Conservation (phyloP, 1,140 invertebrate species). For the Eueides isabella region DNA sequence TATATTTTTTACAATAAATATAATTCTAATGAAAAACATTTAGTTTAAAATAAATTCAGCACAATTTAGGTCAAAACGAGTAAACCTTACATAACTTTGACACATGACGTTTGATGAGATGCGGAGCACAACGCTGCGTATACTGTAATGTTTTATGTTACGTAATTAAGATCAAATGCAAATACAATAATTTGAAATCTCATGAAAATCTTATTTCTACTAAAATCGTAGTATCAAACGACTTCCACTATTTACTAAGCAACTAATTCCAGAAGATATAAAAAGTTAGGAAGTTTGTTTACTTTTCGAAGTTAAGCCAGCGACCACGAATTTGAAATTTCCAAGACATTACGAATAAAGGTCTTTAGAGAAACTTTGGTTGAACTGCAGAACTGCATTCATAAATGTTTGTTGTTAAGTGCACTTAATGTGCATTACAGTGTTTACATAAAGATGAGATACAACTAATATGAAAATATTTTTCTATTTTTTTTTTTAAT, state of each 20-base stretch:
- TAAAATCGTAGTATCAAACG: neutral
- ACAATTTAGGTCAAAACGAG: too few relatives aligned
- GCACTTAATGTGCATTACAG: constrained; percentile 3
- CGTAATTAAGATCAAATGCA: neutral
- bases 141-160: too few relatives aligned
- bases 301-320: constrained; percentile 5
- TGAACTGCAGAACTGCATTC: constrained; percentile 6
- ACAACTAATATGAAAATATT: neutral
- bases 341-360: constrained; percentile 14
- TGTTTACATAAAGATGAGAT: neutral
- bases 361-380: constrained; percentile 16
- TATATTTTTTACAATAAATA: too few relatives aligned
- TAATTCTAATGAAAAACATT: too few relatives aligned
- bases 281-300: constrained; percentile 8
- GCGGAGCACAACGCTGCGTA: too few relatives aligned
- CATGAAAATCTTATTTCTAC: neutral
- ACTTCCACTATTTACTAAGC: constrained; percentile 8
- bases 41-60: too few relatives aligned
- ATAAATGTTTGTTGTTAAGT: constrained; percentile 10
- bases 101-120: too few relatives aligned
- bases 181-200: neutral
- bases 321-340: constrained; percentile 15
- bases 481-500: neutral
- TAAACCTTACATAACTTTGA: too few relatives aligned
- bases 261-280: constrained; percentile 15